Percentiles rank a stretch among this genome's conserved stretches.
These are phyloP conservation scores for Aviceda subcristata DNA, from an alignment of 2,113 vertebrate species.

Conservation along the genomic window DNA sequence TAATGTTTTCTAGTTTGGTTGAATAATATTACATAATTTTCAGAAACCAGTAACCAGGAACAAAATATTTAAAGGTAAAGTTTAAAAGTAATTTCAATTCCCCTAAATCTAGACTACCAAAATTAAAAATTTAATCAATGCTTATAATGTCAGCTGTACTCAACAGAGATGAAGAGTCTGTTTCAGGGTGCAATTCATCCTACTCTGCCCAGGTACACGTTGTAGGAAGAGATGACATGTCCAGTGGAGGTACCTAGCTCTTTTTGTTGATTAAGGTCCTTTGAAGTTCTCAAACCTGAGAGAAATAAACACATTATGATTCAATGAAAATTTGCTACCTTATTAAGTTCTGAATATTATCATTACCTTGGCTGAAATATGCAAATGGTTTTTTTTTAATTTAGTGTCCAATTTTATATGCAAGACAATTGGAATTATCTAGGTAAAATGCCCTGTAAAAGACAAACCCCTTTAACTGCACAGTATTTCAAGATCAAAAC, in stretches of 20 bases:
- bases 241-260: accelerated
- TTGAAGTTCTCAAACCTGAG: background rate
- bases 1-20: background rate
- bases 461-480: accelerated
- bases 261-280: background rate
- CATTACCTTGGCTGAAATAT: background rate
- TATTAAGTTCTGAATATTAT: background rate
- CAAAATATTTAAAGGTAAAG: background rate
- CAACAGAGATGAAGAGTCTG: background rate
- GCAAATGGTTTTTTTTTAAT: accelerated
- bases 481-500: background rate
- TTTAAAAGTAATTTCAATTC: background rate
- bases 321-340: background rate
- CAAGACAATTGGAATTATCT: background rate
- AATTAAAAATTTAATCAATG: background rate
- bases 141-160: background rate
- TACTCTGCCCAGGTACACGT: background rate
- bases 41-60: background rate
- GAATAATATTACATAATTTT: background rate
- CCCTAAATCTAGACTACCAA: background rate
- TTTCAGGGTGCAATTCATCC: background rate
- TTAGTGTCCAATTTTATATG: background rate
- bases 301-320: background rate
- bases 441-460: background rate
- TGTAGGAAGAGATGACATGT: background rate